Base-by-base conservation (phyloP, 1,140 invertebrate genomes). In the Atta cephalotes region DNA sequence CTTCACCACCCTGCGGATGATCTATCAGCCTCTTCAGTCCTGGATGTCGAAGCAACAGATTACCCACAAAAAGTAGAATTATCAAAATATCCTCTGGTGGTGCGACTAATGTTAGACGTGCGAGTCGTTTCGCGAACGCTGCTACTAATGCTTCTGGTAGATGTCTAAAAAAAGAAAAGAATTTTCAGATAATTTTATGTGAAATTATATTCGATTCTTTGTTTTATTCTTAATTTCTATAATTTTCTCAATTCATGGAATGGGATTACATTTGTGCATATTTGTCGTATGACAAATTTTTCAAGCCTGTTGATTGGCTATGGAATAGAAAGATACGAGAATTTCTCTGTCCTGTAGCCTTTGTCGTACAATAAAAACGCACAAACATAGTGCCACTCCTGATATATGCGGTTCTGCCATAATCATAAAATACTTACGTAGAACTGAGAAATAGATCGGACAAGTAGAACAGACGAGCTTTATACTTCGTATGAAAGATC, bases 401-500 rank as follows among this genome's bases (percentile, higher is more conserved):
- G 12, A 28, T 56, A 74, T 51, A 21, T 39, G 62, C n/a, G 14
- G 62, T 39, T 53, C 21, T 51, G 35, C 65, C n/a, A 49, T 86
- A 18, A 78, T 0, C 6, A 1, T 49, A 66, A 31, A 12, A 18
- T 85, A 97, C 97, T 97, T 96, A 98, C 97, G 98, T 98, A 63
- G 99, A 99, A 85, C 97, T 97, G 1, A 99, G 95, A 94, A 99
- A 99, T 58, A 99, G 96, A 94, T 99, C 98, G 0, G 98, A 96
- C 31, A 99, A 96, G 93, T 98, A 97, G 93, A 99, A 98, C 3
- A 98, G 96, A 56, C 98, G 96, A 1, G 97, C 96, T 94, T 98
- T 98, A 93, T 98, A 99, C 92, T 98, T 98, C 14, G 97, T 98
- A 92, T 98, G 97, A 93, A 99, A 98, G 86, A 99, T 97, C 89